Conservation (phyloP, 2,797 vertebrate genomes). For the Enoplosus armatus region DNA sequence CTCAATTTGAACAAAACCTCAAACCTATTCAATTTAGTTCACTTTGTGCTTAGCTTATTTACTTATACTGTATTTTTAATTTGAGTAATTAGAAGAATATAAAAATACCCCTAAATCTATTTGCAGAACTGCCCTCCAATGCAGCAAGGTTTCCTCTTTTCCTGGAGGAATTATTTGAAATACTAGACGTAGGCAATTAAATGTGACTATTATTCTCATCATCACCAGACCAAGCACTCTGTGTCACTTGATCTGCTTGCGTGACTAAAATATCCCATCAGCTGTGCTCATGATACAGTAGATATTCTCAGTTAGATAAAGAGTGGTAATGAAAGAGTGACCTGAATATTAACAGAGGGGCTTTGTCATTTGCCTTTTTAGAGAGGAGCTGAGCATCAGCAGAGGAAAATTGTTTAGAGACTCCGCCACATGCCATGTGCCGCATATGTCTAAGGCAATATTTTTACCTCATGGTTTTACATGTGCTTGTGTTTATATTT, state of each 20-base stretch:
- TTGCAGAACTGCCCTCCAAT: slow-evolving; percentile 2
- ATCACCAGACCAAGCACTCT: slow-evolving; percentile 48
- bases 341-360: slow-evolving; percentile 65
- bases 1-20: slow-evolving; percentile 2
- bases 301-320: slow-evolving; percentile 59
- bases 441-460: slow-evolving; percentile 41
- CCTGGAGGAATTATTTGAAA: slow-evolving; percentile 51
- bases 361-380: slow-evolving; percentile 54
- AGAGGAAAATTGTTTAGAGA: slow-evolving; percentile 5
- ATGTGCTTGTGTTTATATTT: slow-evolving; percentile 76
- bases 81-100: background rate
- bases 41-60: background rate
- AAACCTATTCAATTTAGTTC: background rate
- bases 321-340: slow-evolving; percentile 60
- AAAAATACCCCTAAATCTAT: background rate
- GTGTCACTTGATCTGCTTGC: slow-evolving; percentile 65
- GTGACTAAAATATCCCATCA: slow-evolving; percentile 70
- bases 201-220: slow-evolving; percentile 58
- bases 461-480: slow-evolving; percentile 62
- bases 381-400: slow-evolving; percentile 34
- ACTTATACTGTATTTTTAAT: background rate
- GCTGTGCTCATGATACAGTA: slow-evolving; percentile 54
- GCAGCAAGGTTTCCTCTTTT: slow-evolving; percentile 15
- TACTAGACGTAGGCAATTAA: slow-evolving; percentile 42
- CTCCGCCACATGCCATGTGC: slow-evolving; percentile 18